phyloP scores from a whole-genome alignment of 37 sponge, comb jelly and placozoan species.

The Chondrosia reniformis region DNA sequence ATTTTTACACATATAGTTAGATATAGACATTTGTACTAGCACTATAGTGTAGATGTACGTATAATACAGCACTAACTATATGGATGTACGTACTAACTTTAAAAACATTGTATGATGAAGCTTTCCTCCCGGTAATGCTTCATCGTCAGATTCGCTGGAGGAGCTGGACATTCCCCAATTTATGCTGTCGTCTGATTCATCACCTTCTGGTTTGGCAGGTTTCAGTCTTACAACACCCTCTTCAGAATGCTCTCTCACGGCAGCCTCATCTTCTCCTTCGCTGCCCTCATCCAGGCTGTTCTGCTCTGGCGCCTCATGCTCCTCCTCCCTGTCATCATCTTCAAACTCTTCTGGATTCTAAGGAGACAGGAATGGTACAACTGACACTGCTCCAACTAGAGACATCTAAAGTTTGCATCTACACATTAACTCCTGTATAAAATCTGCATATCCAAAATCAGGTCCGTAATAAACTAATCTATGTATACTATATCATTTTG shows the following conservation, averaged over 20 bases:
- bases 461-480: too few species aligned
- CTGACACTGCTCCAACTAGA: not conserved
- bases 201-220: conserved; percentile 23
- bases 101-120: conserved; percentile 10
- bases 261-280: not conserved
- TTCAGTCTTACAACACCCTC: not conserved
- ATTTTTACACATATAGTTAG: too few species aligned
- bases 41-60: too few species aligned
- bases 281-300: conserved; percentile 22
- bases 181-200: conserved; percentile 48
- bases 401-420: too few species aligned
- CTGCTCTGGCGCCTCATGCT: not conserved
- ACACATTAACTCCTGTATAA: too few species aligned
- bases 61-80: too few species aligned
- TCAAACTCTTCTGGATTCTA: conserved; percentile 63
- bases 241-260: too few species aligned
- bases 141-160: conserved; percentile 32
- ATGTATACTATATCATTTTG: too few species aligned
- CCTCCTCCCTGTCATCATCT: conserved; percentile 48
- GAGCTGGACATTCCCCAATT: conserved; percentile 42
- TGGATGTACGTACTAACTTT: not conserved
- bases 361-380: not conserved
- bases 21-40: too few species aligned
- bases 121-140: conserved; percentile 19
- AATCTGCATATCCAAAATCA: too few species aligned